Evolutionary conservation across 2,113 vertebrate genomes (phyloP), one percentile per base, ranked within the genome.

Genomic region (Lagopus muta): DNA sequence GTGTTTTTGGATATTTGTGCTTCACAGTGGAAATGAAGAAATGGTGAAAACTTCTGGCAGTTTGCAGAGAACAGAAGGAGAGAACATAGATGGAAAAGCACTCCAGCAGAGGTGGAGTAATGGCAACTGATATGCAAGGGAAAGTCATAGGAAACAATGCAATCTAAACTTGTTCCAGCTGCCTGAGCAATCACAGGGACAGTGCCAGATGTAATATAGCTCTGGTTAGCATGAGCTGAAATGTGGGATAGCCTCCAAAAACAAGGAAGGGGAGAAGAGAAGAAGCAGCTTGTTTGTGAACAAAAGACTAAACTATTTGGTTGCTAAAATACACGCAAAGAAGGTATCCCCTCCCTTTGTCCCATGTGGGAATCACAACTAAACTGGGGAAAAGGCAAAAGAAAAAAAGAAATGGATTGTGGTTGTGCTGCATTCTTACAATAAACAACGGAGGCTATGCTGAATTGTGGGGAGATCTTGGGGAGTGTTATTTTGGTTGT

Each of bases 91-190:
- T 43, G 81, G 70, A 84, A 82, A 67, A 94, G n/a, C 4, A 4
- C 40, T 96, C 88, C 88, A 92, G 72, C 82, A 90, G 95, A 83
- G 90, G 75, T 95, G 93, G 92, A 90, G 92, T 90, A 95, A 95
- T 83, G 89, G 88, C 86, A 96, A 86, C 80, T 65, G 91, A 97
- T 87, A 82, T 82, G 86, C 65, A 91, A 96, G 61, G 36, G 61
- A 72, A 95, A 94, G 87, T 94, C 82, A 45, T 85, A 96, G 91
- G 95, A 97, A 97, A 97, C 93, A 96, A 95, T 96, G 87, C 78
- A 96, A 94, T 95, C 94, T 96, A 95, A 95, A 97, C 94, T 96
- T 93, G n/a, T 96, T 97, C 95, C 85, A 93, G 88, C 91, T 96
- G 96, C 50, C 92, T 93, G 84, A 96, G 76, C 65, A 85, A 94